These are phyloP conservation scores for Cetonia aurata DNA, from an alignment of 2,888 invertebrate genomes.

Conservation along the genomic window DNA sequence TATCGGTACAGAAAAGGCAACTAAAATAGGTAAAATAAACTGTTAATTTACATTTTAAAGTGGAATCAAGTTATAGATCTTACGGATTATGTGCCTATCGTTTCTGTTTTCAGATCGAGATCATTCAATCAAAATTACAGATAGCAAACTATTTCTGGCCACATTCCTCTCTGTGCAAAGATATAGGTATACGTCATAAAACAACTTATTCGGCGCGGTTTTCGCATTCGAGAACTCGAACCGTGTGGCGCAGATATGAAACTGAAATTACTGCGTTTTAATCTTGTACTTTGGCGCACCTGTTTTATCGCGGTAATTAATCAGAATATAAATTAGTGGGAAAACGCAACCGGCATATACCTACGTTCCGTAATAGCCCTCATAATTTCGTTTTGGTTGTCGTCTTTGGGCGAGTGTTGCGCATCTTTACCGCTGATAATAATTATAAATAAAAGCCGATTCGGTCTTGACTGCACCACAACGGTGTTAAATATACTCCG, in stretches of 20 bases:
- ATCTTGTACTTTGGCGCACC: constrained; percentile 60
- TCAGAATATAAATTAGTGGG: constrained; percentile 61
- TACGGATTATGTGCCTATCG: too few relatives aligned
- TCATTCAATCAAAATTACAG: background rate
- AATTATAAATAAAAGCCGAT: too few relatives aligned
- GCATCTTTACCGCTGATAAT: too few relatives aligned
- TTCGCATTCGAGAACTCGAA: constrained; percentile 7
- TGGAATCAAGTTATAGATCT: too few relatives aligned
- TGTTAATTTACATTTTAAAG: too few relatives aligned
- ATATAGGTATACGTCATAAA: background rate
- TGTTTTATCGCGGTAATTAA: constrained; percentile 62
- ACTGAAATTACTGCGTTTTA: constrained; percentile 60
- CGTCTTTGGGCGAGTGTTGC: background rate
- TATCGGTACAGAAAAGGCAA: too few relatives aligned
- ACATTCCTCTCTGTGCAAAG: background rate
- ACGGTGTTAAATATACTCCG: too few relatives aligned
- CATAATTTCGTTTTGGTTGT: constrained; percentile 54
- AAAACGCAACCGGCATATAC: constrained; percentile 57
- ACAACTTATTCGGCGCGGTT: background rate
- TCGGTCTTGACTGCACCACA: too few relatives aligned
- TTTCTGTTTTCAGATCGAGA: too few relatives aligned
- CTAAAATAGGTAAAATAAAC: too few relatives aligned
- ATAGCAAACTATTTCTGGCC: constrained; percentile 2
- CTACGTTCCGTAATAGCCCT: constrained; percentile 59
- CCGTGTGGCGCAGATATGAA: constrained; percentile 45